Conservation (phyloP, 2,888 invertebrate species). For the Neuroscelio doddi region DNA sequence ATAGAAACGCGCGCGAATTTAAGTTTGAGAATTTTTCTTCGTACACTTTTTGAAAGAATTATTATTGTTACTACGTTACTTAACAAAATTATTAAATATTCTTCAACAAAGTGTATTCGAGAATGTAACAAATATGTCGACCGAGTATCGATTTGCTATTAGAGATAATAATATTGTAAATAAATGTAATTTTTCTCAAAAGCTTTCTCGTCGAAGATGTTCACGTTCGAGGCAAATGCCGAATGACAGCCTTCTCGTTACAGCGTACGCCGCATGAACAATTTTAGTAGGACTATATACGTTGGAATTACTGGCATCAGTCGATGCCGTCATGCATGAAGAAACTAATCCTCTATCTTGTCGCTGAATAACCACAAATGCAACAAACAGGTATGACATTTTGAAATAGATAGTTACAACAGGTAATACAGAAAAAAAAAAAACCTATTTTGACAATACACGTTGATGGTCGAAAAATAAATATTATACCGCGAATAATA, state of each 20-base stretch:
- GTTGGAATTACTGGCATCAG: constrained; percentile 38
- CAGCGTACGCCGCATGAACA: constrained; percentile 21
- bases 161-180: too few species aligned
- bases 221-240: constrained; percentile 24
- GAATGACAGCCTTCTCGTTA: constrained; percentile 36
- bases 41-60: too few species aligned
- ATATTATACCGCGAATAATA: neutral
- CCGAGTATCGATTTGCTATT: too few species aligned
- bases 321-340: constrained; percentile 38
- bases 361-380: constrained; percentile 28
- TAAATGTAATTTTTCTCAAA: too few species aligned
- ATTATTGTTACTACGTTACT: too few species aligned
- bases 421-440: constrained; percentile 6
- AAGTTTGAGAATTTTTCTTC: constrained; percentile 71
- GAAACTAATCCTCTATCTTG: constrained; percentile 33
- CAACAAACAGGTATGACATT: constrained; percentile 28
- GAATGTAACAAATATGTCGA: too few species aligned
- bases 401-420: constrained; percentile 9
- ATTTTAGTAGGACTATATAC: constrained; percentile 35
- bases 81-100: too few species aligned
- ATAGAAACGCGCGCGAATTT: constrained; percentile 70
- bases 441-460: neutral
- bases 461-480: neutral
- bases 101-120: too few species aligned
- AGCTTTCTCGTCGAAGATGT: constrained; percentile 11